phyloP scores from a whole-genome alignment of 2,888 invertebrate genomes.

The Caenorhabditis panamensis region DNA sequence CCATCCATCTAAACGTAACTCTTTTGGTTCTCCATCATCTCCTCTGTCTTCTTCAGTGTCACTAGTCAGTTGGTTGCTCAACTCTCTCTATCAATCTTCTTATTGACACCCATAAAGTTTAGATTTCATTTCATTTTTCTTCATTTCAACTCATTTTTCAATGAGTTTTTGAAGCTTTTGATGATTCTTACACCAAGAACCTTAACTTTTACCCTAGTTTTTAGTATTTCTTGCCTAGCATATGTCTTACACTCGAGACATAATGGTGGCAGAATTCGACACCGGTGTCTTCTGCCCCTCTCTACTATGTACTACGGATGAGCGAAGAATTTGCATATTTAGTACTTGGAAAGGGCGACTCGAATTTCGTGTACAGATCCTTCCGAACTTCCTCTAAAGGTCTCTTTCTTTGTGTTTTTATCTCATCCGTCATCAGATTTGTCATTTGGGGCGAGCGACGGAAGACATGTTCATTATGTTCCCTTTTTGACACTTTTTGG shows the following conservation, averaged over 20 bases:
- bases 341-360: constrained; percentile 21
- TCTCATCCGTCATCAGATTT: constrained; percentile 26
- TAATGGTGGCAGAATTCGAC: constrained; percentile 41
- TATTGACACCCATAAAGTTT: too few species aligned
- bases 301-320: neutral
- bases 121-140: too few species aligned
- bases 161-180: too few species aligned
- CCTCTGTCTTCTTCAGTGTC: constrained; percentile 1
- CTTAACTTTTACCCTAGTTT: too few species aligned
- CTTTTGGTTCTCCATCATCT: too few species aligned
- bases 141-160: too few species aligned
- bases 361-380: constrained; percentile 46
- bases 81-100: constrained; percentile 31
- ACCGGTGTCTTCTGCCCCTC: constrained; percentile 7
- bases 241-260: constrained; percentile 35
- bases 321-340: constrained; percentile 53
- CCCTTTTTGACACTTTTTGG: constrained; percentile 15
- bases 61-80: neutral
- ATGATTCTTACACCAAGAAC: too few species aligned
- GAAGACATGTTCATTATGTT: constrained; percentile 46
- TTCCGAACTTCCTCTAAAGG: too few species aligned
- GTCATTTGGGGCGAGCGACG: too few species aligned
- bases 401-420: neutral
- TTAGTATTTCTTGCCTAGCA: too few species aligned
- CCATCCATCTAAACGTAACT: constrained; percentile 12